These are phyloP conservation scores for Schizothorax lantsangensis DNA, from an alignment of 2,797 vertebrate genomes.

Conservation along the genomic window DNA sequence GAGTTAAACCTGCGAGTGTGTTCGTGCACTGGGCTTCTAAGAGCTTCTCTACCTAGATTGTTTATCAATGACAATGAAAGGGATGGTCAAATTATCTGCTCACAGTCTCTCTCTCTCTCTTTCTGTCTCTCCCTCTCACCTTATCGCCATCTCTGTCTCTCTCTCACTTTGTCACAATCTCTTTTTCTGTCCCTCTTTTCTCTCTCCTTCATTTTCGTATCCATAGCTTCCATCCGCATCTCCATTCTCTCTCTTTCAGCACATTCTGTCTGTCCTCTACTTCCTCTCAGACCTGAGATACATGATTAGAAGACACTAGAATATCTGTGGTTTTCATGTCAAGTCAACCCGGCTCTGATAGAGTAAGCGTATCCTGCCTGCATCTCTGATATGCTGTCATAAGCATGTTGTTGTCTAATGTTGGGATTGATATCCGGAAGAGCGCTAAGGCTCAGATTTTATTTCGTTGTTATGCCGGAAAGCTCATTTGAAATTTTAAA, in stretches of 20 bases:
- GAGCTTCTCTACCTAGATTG: constrained; percentile 68
- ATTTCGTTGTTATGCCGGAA: neutral
- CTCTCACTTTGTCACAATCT: constrained; percentile 57
- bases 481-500: constrained; percentile 33
- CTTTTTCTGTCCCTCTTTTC: neutral
- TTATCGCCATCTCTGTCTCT: constrained; percentile 52
- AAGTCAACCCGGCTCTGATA: constrained; percentile 10
- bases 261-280: constrained; percentile 45
- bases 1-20: constrained; percentile 41
- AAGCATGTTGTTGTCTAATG: constrained; percentile 22
- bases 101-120: constrained; percentile 63
- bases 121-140: constrained; percentile 53
- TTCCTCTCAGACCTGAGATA: constrained; percentile 59
- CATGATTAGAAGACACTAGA: constrained; percentile 35
- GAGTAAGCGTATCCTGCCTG: constrained; percentile 33
- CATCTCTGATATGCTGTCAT: constrained; percentile 20
- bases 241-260: neutral
- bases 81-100: constrained; percentile 76
- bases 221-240: neutral
- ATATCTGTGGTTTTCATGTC: constrained; percentile 47
- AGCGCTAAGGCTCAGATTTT: neutral
- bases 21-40: constrained; percentile 57
- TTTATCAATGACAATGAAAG: constrained; percentile 76
- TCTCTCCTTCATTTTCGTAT: constrained; percentile 4
- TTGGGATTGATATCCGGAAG: constrained; percentile 20